Base-by-base conservation (phyloP, 2,888 invertebrate genomes). In the Dexiosoma caninum region DNA sequence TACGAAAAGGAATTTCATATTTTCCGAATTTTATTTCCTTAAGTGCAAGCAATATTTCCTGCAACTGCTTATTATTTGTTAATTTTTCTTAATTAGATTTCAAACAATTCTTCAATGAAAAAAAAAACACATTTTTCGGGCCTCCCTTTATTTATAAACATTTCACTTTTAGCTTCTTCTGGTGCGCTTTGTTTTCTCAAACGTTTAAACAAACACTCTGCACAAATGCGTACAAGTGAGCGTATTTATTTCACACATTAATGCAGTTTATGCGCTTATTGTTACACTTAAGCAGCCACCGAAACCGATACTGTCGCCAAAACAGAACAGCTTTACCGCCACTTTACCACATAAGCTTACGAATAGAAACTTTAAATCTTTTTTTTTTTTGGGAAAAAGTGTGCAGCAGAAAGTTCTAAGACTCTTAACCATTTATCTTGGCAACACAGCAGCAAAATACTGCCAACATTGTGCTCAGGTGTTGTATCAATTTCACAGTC, bases 401-500 rank as follows among this genome's bases (percentile, higher is more conserved):
- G n/a, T 23, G 23, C 3, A 7, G 27, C 10, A 42, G 23, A 23
- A 59, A 16, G 21, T 59, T 6, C 21, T 21, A 57, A 59, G 40
- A 57, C 14, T n/a, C 40, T 66, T 46, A 23, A 46, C 7, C 19
- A 19, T 42, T 40, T 60, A 46, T 53, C 62, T 30, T 21, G 1
- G 32, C 2, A 42, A 32, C 21, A 42, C n/a, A 27, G 23, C 35
- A 53, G 7, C 42, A 16, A 27, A 12, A 16, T 21, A 35, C 6
- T 8, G 7, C 1, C 8, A 40, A n/a, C 19, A 53, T 19, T 30
- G 32, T 40, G 10, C 67, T 14, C 79, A 80, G 75, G 53, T 80
- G 75, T 46, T 64, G 37, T 40, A 60, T 40, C 27, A 55, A 53
- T 57, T 64, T 40, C 19, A n/a, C 16, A 12, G 23, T 19, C 44